phyloP scores from a whole-genome alignment of 2,113 vertebrate genomes.

The Himantopus leucocephalus region DNA sequence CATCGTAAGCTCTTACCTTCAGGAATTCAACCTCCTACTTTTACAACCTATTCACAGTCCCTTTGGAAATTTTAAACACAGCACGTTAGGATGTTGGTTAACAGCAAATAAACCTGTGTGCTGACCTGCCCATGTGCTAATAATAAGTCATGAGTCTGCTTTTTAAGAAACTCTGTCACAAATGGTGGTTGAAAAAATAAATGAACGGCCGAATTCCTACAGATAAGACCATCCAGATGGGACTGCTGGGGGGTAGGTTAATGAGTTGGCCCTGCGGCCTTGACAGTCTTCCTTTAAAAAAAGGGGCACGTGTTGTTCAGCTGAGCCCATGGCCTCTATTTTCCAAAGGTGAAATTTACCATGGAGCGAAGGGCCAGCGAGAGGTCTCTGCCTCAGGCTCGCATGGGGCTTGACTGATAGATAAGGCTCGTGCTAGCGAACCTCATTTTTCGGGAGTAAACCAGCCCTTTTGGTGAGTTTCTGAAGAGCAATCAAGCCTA shows the following conservation, averaged over 20 bases:
- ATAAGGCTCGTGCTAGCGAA: background rate
- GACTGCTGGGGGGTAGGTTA: constrained; percentile 37
- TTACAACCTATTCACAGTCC: constrained; percentile 37
- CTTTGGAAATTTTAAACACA: constrained; percentile 45
- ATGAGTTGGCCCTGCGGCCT: constrained; percentile 21
- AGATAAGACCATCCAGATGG: constrained; percentile 63
- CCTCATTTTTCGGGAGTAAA: background rate
- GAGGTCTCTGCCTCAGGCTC: constrained; percentile 20
- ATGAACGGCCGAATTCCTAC: constrained; percentile 44
- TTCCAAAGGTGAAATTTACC: constrained; percentile 34
- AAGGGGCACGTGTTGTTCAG: background rate
- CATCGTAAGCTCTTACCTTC: constrained; percentile 32
- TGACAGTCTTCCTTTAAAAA: constrained; percentile 12
- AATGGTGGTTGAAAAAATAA: constrained; percentile 62
- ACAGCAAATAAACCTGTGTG: constrained; percentile 51
- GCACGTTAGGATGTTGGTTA: constrained; percentile 55
- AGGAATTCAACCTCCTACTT: constrained; percentile 53
- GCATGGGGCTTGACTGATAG: background rate
- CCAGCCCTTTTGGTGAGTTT: background rate
- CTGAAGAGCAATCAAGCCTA: background rate
- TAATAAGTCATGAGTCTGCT: constrained; percentile 62
- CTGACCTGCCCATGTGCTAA: constrained; percentile 67
- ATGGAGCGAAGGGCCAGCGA: background rate
- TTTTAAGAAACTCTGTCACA: constrained; percentile 58
- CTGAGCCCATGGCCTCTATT: background rate